Conservation (phyloP, 2,113 vertebrate genomes). For the Myanophis thanlyinensis region DNA sequence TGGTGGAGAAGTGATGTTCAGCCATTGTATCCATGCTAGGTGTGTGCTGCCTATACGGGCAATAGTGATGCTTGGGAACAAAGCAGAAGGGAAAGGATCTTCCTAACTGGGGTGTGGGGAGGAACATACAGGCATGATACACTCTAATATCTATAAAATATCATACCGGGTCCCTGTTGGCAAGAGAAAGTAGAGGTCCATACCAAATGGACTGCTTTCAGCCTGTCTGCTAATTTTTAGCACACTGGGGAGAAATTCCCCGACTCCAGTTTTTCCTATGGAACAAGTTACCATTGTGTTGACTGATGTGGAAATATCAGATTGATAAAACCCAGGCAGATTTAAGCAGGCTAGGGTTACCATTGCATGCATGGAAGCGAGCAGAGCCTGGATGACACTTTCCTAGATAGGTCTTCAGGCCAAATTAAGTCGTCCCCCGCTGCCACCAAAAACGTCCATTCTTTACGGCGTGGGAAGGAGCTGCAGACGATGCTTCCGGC, state of each 20-base stretch:
- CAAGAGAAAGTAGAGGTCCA: background rate
- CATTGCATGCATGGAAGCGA: background rate
- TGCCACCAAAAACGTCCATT: background rate
- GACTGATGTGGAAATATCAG: background rate
- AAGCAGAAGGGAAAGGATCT: background rate
- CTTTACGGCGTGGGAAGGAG: background rate
- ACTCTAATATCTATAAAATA: background rate
- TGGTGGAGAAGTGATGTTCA: background rate
- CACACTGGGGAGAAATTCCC: background rate
- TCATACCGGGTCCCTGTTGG: background rate
- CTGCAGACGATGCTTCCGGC: slow-evolving; percentile 73
- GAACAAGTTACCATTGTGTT: background rate
- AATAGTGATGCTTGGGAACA: background rate
- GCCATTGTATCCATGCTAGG: background rate
- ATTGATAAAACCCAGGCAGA: background rate
- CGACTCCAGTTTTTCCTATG: background rate
- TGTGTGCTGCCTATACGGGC: background rate
- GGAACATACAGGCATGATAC: background rate
- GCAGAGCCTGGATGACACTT: background rate
- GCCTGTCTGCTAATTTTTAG: background rate
- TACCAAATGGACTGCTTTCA: background rate
- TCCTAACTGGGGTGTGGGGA: background rate
- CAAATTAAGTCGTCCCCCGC: background rate
- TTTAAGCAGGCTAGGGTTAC: background rate
- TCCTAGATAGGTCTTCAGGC: background rate